Evolutionary conservation across 2,888 invertebrate species (phyloP), one percentile per base, ranked within the genome.

Genomic region (Latrodectus elegans): DNA sequence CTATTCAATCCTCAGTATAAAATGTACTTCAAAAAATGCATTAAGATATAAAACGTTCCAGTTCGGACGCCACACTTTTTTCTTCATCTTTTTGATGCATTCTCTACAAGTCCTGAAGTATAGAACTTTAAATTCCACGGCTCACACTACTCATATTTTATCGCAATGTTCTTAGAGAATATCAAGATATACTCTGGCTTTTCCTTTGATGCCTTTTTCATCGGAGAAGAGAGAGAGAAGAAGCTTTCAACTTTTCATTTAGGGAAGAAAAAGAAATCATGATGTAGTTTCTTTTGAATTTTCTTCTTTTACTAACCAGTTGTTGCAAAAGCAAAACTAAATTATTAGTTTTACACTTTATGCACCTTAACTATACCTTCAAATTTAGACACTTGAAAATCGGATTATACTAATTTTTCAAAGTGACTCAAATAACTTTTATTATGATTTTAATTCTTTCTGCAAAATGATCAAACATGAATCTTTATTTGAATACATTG

Each of bases 171-270:
- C 73, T 67, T 72, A 53, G 67, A 81, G 81, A 17, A 74, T 49
- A 81, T 74, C 73, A 81, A 74, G 81, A 81, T 73, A 81, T 55
- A 67, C 53, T 53, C 49, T 26, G n/a, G 11, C 49, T 68, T 68
- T 55, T 76, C 64, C 60, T 75, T 74, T 38, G 70, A 71, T 60
- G 60, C 76, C 71, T 76, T 83, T 83, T 83, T 76, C 83, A 83
- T 83, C 83, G 70, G n/a, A 8, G n/a, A 10, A 49, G 38, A 38
- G 38, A 38, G 38, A 38, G 3, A 76, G 52, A 55, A 70, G 82
- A 79, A 81, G 72, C 67, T 83, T 83, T 76, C 60, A 22, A 75
- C 70, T 76, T 83, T 83, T 83, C 83, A 76, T 83, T 83, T 83
- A 83, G 22, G 68, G 75, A 12, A 74, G 76, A 76, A 76, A 75